Percentiles rank a stretch among this genome's conserved stretches.
These are phyloP conservation scores for Mergus octosetaceus DNA, from an alignment of 2,797 vertebrate genomes.

Conservation along the genomic window DNA sequence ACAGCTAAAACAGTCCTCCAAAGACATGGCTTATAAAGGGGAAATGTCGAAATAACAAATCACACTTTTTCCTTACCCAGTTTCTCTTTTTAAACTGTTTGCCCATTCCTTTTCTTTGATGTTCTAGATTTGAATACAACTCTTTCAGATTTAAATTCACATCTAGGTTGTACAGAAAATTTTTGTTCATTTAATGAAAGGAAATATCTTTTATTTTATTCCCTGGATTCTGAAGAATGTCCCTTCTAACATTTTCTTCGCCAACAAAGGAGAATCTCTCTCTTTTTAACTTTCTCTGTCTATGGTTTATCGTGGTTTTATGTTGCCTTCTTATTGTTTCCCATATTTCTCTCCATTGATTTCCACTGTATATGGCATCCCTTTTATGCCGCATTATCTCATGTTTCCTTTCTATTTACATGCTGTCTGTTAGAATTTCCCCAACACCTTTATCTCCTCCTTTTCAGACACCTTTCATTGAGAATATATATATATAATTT, in stretches of 20 bases:
- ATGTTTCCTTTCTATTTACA: not conserved
- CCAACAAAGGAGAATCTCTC: not conserved
- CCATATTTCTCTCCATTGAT: not conserved
- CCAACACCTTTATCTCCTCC: not conserved
- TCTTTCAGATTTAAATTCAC: not conserved
- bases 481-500: not conserved
- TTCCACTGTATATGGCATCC: not conserved
- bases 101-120: not conserved
- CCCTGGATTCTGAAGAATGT: not conserved
- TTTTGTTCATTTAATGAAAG: not conserved
- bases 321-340: not conserved
- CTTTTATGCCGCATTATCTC: not conserved
- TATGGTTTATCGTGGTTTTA: not conserved
- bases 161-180: not conserved
- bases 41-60: not conserved
- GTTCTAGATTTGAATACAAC: not conserved
- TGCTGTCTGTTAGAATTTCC: not conserved
- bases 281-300: not conserved
- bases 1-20: not conserved
- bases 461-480: not conserved
- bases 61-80: not conserved
- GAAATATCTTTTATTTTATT: not conserved
- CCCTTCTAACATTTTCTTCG: not conserved
- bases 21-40: not conserved
- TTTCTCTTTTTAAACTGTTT: not conserved